phyloP scores from a whole-genome alignment of 1,140 invertebrate species.

The Sinonovacula constricta region DNA sequence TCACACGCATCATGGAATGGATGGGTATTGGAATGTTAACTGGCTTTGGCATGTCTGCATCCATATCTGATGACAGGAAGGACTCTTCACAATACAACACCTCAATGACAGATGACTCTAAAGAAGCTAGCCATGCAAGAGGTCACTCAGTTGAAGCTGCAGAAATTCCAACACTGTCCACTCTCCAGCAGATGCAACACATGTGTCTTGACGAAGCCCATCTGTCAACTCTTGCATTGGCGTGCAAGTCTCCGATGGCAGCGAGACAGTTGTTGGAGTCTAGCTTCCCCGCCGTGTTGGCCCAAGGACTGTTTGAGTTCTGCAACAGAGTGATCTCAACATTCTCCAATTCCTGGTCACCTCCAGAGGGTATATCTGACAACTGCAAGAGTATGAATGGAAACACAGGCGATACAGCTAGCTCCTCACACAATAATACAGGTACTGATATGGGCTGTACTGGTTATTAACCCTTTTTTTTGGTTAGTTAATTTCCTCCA shows the following conservation, averaged over 20 bases:
- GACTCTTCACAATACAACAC: conserved; percentile 78
- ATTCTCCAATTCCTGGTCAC: conserved; percentile 58
- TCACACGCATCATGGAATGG: conserved; percentile 85
- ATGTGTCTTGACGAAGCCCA: conserved; percentile 81
- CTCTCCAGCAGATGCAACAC: conserved; percentile 68
- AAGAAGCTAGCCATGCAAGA: conserved; percentile 63
- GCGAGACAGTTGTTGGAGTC: conserved; percentile 88
- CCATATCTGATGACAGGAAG: conserved; percentile 83
- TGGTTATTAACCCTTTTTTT: too few relatives aligned
- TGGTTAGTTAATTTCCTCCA: too few relatives aligned
- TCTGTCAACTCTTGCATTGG: conserved; percentile 86
- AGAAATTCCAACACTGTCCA: conserved; percentile 32
- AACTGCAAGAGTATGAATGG: conserved; percentile 61
- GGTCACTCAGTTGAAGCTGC: conserved; percentile 10
- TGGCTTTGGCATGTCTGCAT: conserved; percentile 79
- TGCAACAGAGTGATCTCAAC: conserved; percentile 71
- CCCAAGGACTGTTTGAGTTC: conserved; percentile 77
- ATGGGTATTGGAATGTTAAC: conserved; percentile 83
- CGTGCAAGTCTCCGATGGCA: conserved; percentile 87
- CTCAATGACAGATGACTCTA: conserved; percentile 70
- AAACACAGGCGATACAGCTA: conserved; percentile 16
- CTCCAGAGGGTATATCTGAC: conserved; percentile 62
- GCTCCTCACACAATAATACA: conserved; percentile 8
- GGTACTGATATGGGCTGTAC: too few relatives aligned
- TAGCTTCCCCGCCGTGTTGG: conserved; percentile 85